phyloP scores from a whole-genome alignment of 2,113 vertebrate genomes.

The Scomber scombrus region DNA sequence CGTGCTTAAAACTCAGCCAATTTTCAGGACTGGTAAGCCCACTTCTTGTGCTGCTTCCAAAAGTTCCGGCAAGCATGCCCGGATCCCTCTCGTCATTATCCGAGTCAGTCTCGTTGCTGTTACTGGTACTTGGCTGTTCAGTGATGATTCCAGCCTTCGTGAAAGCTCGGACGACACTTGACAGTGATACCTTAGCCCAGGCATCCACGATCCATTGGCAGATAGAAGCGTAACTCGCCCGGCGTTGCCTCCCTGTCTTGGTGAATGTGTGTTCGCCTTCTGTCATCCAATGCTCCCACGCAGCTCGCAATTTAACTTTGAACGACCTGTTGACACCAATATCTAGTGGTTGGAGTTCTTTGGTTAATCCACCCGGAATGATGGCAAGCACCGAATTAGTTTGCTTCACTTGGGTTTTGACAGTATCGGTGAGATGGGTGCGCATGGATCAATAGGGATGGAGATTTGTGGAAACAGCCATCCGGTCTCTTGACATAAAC shows the following conservation, averaged over 20 bases:
- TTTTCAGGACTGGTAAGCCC: slow-evolving; percentile 22
- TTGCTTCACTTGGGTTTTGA: slow-evolving; percentile 5
- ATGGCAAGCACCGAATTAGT: not conserved
- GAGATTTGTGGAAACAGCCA: not conserved
- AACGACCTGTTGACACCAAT: slow-evolving; percentile 31
- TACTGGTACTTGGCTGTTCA: not conserved
- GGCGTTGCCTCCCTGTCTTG: too few relatives aligned
- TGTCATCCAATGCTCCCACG: not conserved
- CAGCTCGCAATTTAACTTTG: not conserved
- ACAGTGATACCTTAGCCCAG: slow-evolving; percentile 33
- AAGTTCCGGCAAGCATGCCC: slow-evolving; percentile 25
- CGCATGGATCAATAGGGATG: not conserved
- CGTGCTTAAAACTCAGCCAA: slow-evolving; percentile 8
- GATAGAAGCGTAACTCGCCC: not conserved
- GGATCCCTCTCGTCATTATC: not conserved
- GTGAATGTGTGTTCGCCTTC: too few relatives aligned
- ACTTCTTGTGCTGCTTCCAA: slow-evolving; percentile 31
- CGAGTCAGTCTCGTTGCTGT: slow-evolving; percentile 2
- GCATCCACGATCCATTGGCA: slow-evolving; percentile 39
- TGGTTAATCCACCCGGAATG: not conserved
- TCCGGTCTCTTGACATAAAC: not conserved
- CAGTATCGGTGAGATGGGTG: not conserved
- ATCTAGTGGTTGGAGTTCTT: slow-evolving; percentile 11
- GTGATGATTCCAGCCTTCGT: not conserved
- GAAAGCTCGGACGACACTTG: slow-evolving; percentile 41